Evolutionary conservation across 1,140 invertebrate genomes (phyloP).

Genomic region (Saccostrea echinata): DNA sequence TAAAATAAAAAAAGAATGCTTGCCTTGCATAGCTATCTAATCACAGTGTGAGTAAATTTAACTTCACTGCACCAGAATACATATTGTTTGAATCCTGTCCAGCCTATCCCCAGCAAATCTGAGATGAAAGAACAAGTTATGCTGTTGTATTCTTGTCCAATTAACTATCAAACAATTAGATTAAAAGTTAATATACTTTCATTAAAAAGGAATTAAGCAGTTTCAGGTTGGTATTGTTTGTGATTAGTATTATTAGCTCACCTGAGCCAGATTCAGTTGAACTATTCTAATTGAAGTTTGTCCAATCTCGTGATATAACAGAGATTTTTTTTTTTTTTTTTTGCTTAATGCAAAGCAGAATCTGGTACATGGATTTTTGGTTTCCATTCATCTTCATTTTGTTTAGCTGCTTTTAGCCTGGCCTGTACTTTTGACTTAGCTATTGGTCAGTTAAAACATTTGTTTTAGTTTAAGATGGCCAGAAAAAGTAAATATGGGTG

Average conservation of each 20-base stretch:
- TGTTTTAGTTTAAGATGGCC: no score
- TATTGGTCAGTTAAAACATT: no score
- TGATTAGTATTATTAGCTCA: neutral
- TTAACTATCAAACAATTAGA: neutral
- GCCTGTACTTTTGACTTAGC: no score
- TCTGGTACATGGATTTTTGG: no score
- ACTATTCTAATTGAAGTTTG: no score
- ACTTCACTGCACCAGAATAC: neutral
- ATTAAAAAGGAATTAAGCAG: neutral
- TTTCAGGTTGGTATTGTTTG: neutral
- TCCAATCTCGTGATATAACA: no score
- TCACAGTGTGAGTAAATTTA: neutral
- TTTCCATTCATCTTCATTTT: no score
- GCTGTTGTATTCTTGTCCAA: neutral
- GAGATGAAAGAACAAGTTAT: neutral
- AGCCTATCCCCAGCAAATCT: neutral
- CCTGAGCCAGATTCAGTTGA: no score
- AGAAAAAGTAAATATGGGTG: no score
- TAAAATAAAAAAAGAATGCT: neutral
- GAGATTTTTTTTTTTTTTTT: no score
- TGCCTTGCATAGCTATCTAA: constrained; percentile 11
- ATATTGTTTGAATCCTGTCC: neutral
- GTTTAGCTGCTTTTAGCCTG: no score
- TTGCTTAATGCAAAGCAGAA: no score
- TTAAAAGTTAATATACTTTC: neutral